These are phyloP conservation scores for Ecliptopera silaceata DNA, from an alignment of 2,888 invertebrate species.

Conservation along the genomic window DNA sequence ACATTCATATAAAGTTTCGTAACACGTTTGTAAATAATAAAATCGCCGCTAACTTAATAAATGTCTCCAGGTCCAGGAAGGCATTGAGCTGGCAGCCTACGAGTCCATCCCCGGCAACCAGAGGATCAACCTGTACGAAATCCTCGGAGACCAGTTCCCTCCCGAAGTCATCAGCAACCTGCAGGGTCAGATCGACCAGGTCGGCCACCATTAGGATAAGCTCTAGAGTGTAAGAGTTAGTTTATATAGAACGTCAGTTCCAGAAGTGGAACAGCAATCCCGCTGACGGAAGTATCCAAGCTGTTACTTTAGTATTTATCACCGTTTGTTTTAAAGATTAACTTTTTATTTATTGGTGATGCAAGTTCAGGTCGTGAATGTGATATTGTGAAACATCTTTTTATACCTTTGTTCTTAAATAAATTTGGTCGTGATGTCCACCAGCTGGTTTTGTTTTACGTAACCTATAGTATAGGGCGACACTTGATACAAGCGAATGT, in stretches of 20 bases:
- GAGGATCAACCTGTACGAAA: conserved; percentile 91
- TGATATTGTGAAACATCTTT: conserved; percentile 75
- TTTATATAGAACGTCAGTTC: conserved; percentile 1
- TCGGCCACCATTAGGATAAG: conserved; percentile 84
- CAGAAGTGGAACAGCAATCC: conserved; percentile 2
- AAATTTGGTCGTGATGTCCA: conserved; percentile 63
- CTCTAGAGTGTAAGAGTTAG: conserved; percentile 15
- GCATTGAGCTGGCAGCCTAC: conserved; percentile 92
- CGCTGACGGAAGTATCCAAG: conserved; percentile 13
- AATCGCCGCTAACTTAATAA: background rate
- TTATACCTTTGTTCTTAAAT: conserved; percentile 76
- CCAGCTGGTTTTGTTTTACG: conserved; percentile 57
- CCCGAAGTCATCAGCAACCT: conserved; percentile 94
- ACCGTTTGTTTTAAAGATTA: conserved; percentile 29
- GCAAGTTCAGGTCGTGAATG: conserved; percentile 67
- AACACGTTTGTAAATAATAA: background rate
- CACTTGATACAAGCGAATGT: conserved; percentile 39
- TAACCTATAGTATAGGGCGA: conserved; percentile 48
- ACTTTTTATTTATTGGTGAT: conserved; percentile 70
- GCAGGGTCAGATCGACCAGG: conserved; percentile 92
- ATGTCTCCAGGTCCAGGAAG: conserved; percentile 87
- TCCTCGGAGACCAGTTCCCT: conserved; percentile 93
- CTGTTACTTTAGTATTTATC: conserved; percentile 29
- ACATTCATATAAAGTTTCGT: background rate
- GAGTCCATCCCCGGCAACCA: conserved; percentile 94